phyloP scores from a whole-genome alignment of 1,140 invertebrate genomes.

The Drosophila athabasca region DNA sequence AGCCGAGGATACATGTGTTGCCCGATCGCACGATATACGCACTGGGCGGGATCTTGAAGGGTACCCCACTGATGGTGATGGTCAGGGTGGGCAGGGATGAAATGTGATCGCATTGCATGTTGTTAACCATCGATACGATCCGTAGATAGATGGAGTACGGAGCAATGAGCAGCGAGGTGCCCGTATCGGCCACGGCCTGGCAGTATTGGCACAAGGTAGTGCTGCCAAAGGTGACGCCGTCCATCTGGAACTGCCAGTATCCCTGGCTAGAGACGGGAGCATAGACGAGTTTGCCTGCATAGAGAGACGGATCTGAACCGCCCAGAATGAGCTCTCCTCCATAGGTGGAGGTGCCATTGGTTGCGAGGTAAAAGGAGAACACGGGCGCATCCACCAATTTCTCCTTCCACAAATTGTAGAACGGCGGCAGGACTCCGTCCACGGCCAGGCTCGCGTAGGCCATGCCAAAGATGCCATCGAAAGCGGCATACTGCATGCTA shows the following conservation, averaged over 20 bases:
- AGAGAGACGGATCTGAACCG: slow-evolving; percentile 95
- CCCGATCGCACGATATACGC: slow-evolving; percentile 51
- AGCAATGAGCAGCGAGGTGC: slow-evolving; percentile 90
- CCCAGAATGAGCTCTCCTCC: slow-evolving; percentile 98
- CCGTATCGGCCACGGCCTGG: slow-evolving; percentile 90
- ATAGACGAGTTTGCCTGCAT: slow-evolving; percentile 94
- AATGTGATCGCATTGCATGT: slow-evolving; percentile 40
- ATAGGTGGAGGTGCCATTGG: slow-evolving; percentile 88
- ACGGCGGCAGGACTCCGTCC: slow-evolving; percentile 94
- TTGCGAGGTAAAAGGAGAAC: slow-evolving; percentile 95
- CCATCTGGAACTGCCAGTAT: slow-evolving; percentile 99
- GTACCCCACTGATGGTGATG: slow-evolving; percentile 47
- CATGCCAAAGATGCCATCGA: slow-evolving; percentile 98
- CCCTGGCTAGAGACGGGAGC: slow-evolving; percentile 91
- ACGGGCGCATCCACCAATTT: slow-evolving; percentile 89
- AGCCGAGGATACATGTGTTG: slow-evolving; percentile 40
- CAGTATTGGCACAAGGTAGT: slow-evolving; percentile 84
- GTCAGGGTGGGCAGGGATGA: slow-evolving; percentile 35
- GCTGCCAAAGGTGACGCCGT: slow-evolving; percentile 87
- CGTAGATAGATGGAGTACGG: slow-evolving; percentile 78
- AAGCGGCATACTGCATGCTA: slow-evolving; percentile 95
- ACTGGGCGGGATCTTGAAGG: slow-evolving; percentile 45
- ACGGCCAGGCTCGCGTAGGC: slow-evolving; percentile 94
- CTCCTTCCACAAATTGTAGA: slow-evolving; percentile 97
- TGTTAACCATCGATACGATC: slow-evolving; percentile 10